A percentile compares a stretch with the other conserved stretches of the same genome.
Evolutionary conservation across 2,113 vertebrate species (phyloP).

Genomic region (Geococcyx californianus): DNA sequence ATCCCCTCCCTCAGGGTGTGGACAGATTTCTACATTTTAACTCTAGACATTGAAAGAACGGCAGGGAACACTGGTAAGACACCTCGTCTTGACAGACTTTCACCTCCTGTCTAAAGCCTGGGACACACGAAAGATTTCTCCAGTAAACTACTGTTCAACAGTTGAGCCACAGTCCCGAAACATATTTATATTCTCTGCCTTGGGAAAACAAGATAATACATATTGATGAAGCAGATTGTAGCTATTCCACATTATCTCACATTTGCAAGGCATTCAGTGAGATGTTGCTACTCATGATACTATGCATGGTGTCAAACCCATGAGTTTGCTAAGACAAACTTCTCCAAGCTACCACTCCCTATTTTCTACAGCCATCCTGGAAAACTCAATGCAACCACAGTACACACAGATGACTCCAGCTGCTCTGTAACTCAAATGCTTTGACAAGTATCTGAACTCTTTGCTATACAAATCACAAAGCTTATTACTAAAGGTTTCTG

Average conservation of each 20-base stretch:
- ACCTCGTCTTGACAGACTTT: neutral
- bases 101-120: neutral
- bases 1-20: neutral
- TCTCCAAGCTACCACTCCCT: neutral
- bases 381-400: neutral
- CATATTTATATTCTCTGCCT: neutral
- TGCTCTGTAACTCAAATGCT: neutral
- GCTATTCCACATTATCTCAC: neutral
- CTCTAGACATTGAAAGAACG: neutral
- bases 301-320: rapidly evolving
- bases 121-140: neutral
- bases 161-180: neutral
- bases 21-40: neutral
- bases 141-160: neutral
- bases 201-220: neutral
- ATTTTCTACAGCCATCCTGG: neutral
- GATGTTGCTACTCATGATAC: neutral
- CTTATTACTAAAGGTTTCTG: neutral
- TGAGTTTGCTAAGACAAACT: neutral
- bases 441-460: neutral
- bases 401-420: neutral
- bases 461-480: neutral
- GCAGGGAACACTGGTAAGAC: neutral
- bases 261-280: neutral
- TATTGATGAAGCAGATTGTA: neutral